Conservation (phyloP, 1,140 invertebrate genomes). For the Panulirus ornatus region DNA sequence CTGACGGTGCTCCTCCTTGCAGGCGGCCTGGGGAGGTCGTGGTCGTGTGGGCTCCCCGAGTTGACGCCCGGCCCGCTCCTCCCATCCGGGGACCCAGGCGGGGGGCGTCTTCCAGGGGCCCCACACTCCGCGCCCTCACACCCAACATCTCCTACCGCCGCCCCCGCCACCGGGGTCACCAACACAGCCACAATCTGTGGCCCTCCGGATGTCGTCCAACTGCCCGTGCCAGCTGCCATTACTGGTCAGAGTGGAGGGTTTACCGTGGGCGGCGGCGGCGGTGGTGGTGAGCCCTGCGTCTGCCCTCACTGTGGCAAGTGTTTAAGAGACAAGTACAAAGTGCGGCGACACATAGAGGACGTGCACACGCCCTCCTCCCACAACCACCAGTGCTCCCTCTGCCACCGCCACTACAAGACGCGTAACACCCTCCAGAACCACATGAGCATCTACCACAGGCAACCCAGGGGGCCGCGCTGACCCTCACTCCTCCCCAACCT, state of each 20-base stretch:
- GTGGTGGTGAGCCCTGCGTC: slow-evolving; percentile 75
- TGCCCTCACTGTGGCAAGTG: slow-evolving; percentile 66
- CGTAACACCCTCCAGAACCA: slow-evolving; percentile 63
- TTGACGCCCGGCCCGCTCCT: slow-evolving; percentile 41
- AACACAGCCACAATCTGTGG: background rate
- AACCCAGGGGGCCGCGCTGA: slow-evolving; percentile 75
- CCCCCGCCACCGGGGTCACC: background rate
- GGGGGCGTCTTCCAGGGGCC: slow-evolving; percentile 34
- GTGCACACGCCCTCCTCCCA: slow-evolving; percentile 77
- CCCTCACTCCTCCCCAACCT: background rate
- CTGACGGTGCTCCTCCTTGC: slow-evolving; percentile 59
- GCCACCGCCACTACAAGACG: slow-evolving; percentile 57
- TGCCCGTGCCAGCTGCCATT: background rate
- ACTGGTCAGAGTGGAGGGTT: background rate
- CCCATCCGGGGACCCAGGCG: slow-evolving; percentile 19
- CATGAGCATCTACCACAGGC: slow-evolving; percentile 76
- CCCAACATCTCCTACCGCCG: background rate
- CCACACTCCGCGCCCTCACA: background rate
- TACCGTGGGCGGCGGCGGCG: background rate
- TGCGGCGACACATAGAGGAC: slow-evolving; percentile 64
- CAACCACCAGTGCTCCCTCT: slow-evolving; percentile 53
- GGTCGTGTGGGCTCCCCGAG: slow-evolving; percentile 40
- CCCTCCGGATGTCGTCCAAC: background rate
- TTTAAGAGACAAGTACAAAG: slow-evolving; percentile 63
- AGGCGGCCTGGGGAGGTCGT: slow-evolving; percentile 48